Evolutionary conservation across 2,888 invertebrate genomes (phyloP).

Genomic region (Hofmannophila pseudospretella): DNA sequence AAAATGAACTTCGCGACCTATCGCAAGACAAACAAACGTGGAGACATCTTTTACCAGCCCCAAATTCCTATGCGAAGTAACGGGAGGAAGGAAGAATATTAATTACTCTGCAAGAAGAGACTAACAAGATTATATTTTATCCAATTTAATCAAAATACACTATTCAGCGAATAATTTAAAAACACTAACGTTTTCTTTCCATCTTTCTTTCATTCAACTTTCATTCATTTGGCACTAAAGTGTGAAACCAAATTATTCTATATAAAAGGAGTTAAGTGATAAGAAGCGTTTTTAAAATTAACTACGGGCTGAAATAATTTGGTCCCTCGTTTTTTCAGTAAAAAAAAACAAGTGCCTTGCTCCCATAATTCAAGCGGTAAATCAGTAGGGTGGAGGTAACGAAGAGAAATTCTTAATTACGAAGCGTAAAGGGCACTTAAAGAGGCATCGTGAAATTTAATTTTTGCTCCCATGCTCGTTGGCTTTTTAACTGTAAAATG

Average conservation of each 20-base stretch:
- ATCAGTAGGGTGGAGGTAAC: constrained; percentile 46
- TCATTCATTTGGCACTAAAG: constrained; percentile 3
- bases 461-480: constrained; percentile 26
- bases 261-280: constrained; percentile 35
- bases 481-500: neutral
- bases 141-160: neutral
- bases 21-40: too few species aligned
- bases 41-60: too few species aligned
- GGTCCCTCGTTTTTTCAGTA: constrained; percentile 28
- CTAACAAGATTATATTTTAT: neutral
- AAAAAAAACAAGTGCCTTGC: constrained; percentile 26
- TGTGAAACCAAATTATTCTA: constrained; percentile 19
- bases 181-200: neutral
- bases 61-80: too few species aligned
- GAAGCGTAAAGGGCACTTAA: constrained; percentile 40
- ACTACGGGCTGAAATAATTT: constrained; percentile 34
- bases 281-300: constrained; percentile 41
- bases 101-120: too few species aligned
- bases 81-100: too few species aligned
- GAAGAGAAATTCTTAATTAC: constrained; percentile 62
- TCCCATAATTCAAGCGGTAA: constrained; percentile 52
- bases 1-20: too few species aligned
- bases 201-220: constrained; percentile 1
- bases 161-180: constrained; percentile 1
- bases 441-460: constrained; percentile 34